Conservation (phyloP, 2,113 vertebrate genomes). For the Lichenostomus cassidix region DNA sequence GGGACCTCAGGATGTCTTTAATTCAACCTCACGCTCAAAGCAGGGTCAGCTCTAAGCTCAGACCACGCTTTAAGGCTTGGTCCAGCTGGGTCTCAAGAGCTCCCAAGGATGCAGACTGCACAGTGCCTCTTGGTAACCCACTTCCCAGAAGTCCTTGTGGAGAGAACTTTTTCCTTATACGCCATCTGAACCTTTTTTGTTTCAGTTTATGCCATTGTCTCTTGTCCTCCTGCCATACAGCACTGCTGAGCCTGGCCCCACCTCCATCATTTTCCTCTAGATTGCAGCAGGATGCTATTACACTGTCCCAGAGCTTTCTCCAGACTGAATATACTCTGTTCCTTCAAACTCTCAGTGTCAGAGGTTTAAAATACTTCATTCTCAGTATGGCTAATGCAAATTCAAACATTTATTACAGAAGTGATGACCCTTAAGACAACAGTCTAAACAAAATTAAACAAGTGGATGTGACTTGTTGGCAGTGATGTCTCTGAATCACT, state of each 20-base stretch:
- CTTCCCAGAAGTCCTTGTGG: not conserved
- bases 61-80: not conserved
- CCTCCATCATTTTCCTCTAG: not conserved
- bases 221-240: not conserved
- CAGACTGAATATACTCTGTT: not conserved
- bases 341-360: not conserved
- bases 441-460: not conserved
- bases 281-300: not conserved
- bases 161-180: not conserved
- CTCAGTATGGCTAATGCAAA: not conserved
- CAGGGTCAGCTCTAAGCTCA: not conserved
- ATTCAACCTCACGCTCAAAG: not conserved
- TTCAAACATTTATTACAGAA: not conserved
- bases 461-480: not conserved
- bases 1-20: not conserved
- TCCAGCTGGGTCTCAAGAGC: not conserved
- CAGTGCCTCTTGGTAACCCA: not conserved
- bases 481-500: not conserved
- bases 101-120: not conserved
- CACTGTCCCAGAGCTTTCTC: not conserved
- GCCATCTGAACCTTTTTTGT: not conserved
- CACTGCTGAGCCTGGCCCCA: not conserved
- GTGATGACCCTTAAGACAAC: not conserved
- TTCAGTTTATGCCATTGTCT: not conserved
- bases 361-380: not conserved